Evolutionary conservation across 2,797 vertebrate genomes (phyloP).

Genomic region (Percopsis omiscomaycus): DNA sequence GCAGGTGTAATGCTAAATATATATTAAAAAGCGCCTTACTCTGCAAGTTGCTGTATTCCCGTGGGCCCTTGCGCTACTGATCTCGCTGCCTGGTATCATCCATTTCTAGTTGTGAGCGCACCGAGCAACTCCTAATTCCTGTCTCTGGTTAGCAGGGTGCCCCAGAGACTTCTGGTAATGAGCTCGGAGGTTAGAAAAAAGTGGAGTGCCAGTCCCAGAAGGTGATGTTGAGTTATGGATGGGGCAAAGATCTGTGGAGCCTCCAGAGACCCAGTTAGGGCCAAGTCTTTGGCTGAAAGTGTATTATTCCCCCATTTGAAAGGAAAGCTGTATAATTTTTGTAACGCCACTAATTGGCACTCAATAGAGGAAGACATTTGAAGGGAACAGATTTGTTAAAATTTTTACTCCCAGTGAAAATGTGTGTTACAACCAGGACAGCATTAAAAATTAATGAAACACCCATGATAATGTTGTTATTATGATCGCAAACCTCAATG

Average conservation of each 20-base stretch:
- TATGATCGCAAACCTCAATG: conserved; percentile 1
- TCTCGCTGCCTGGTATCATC: conserved; percentile 76
- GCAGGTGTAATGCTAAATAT: conserved; percentile 82
- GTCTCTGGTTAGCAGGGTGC: conserved; percentile 84
- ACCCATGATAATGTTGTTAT: conserved; percentile 22
- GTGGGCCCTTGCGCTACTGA: conserved; percentile 70
- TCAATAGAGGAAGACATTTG: conserved; percentile 46
- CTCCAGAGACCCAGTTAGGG: conserved; percentile 75
- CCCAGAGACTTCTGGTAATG: conserved; percentile 86
- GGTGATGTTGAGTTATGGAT: conserved; percentile 90
- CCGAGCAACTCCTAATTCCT: conserved; percentile 83
- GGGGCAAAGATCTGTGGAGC: conserved; percentile 66
- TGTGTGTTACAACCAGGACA: conserved; percentile 26
- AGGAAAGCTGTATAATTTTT: conserved; percentile 70
- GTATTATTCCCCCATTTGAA: conserved; percentile 71
- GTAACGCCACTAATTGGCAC: conserved; percentile 70
- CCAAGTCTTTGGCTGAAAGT: conserved; percentile 67
- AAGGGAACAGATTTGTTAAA: conserved; percentile 30
- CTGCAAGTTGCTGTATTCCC: conserved; percentile 75
- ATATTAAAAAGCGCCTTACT: conserved; percentile 75
- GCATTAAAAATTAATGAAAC: conserved; percentile 28
- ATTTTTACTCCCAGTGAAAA: conserved; percentile 36
- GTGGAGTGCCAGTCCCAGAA: conserved; percentile 85
- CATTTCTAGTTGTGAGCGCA: conserved; percentile 79
- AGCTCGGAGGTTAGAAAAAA: conserved; percentile 82